These are phyloP conservation scores for Astropecten irregularis DNA, from an alignment of 53 echinoderm and acorn worm species.

Conservation along the genomic window DNA sequence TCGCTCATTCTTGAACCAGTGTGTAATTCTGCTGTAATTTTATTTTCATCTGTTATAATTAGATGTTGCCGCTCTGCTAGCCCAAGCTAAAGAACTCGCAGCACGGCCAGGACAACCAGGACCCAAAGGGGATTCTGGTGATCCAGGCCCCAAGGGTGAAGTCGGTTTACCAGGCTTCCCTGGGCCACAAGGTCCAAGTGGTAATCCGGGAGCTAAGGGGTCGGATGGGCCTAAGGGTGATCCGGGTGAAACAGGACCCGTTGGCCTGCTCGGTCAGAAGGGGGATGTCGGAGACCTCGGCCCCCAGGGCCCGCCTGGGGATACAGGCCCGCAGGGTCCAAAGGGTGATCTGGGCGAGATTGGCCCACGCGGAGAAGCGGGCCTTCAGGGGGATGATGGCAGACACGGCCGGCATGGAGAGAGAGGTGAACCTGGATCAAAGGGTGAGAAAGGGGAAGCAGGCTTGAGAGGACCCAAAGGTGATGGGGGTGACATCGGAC, in stretches of 20 bases:
- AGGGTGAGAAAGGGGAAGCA: slow-evolving; percentile 26
- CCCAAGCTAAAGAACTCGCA: not conserved
- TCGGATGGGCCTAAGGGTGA: not conserved
- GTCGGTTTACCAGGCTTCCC: not conserved
- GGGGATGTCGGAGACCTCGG: not conserved
- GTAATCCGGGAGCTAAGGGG: not conserved
- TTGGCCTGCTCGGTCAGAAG: too few relatives aligned
- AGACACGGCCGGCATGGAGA: slow-evolving; percentile 9
- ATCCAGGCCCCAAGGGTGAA: slow-evolving; percentile 5
- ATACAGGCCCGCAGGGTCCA: not conserved
- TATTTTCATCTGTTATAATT: not conserved
- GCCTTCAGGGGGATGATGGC: slow-evolving; percentile 2
- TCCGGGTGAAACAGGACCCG: not conserved
- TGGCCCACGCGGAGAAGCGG: not conserved
- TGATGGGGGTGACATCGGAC: not conserved
- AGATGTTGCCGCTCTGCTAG: slow-evolving; percentile 17
- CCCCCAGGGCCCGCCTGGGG: slow-evolving; percentile 2
- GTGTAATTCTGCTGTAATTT: too few relatives aligned
- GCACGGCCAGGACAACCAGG: slow-evolving; percentile 19
- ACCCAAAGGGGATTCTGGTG: slow-evolving; percentile 3
- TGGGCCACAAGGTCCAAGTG: slow-evolving; percentile 4
- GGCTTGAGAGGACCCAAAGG: slow-evolving; percentile 43
- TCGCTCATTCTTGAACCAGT: too few relatives aligned
- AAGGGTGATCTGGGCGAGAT: slow-evolving; percentile 16
- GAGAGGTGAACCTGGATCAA: not conserved